Conservation (phyloP, 2,888 invertebrate species). For the Cheiracanthium punctorium region DNA sequence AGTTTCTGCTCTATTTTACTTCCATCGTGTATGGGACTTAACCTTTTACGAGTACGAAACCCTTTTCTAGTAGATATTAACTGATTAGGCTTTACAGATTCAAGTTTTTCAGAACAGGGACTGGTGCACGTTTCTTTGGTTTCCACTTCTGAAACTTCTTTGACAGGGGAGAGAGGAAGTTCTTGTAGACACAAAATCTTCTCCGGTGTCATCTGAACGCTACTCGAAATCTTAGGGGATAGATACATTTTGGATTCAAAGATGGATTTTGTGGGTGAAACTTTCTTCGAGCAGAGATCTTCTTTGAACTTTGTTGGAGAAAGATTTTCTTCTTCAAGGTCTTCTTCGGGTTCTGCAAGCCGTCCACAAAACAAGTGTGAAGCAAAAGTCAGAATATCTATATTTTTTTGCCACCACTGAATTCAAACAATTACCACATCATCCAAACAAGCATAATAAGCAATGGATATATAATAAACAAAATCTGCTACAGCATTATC, state of each 20-base stretch:
- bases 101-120: conserved; percentile 32
- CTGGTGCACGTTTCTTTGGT: conserved; percentile 57
- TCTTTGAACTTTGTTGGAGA: conserved; percentile 59
- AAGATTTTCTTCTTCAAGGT: conserved; percentile 41
- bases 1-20: conserved; percentile 37
- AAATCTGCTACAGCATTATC: conserved; percentile 29
- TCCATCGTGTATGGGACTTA: conserved; percentile 49
- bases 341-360: conserved; percentile 61
- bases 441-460: conserved; percentile 47
- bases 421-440: conserved; percentile 39
- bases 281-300: conserved; percentile 60
- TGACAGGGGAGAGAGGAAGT: conserved; percentile 53
- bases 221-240: conserved; percentile 18
- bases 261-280: conserved; percentile 44
- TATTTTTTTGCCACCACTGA: conserved; percentile 52
- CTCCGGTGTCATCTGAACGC: conserved; percentile 37
- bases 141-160: conserved; percentile 60
- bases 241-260: conserved; percentile 49
- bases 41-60: conserved; percentile 52
- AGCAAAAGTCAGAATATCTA: conserved; percentile 11
- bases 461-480: conserved; percentile 33
- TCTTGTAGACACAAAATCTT: conserved; percentile 57
- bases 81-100: conserved; percentile 47
- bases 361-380: conserved; percentile 46
- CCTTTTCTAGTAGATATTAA: conserved; percentile 62